Evolutionary conservation across 2,888 invertebrate species (phyloP).

Genomic region (Nephrocerus scutellatus): DNA sequence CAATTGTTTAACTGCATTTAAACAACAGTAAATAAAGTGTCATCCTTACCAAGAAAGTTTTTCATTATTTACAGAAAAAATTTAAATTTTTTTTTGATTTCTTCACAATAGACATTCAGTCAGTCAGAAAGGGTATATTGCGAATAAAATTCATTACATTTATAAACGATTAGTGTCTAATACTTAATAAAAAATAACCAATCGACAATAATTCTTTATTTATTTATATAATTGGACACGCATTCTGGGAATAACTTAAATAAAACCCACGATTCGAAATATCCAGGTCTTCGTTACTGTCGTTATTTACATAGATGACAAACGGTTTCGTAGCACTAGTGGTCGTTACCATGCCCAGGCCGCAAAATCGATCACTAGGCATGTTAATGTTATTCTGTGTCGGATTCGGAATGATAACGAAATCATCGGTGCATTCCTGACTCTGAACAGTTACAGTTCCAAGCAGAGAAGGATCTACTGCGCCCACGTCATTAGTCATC

Average conservation of each 20-base stretch:
- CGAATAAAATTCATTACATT: too few species aligned
- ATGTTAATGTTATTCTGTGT: slow-evolving; percentile 46
- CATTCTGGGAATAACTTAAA: slow-evolving; percentile 59
- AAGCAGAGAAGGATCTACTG: slow-evolving; percentile 55
- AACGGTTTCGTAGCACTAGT: slow-evolving; percentile 59
- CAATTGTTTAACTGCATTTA: too few species aligned
- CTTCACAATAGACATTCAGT: too few species aligned
- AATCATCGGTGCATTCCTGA: slow-evolving; percentile 61
- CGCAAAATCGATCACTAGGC: slow-evolving; percentile 67
- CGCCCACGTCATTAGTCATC: slow-evolving; percentile 62
- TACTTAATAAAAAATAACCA: too few species aligned
- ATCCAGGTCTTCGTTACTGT: slow-evolving; percentile 58
- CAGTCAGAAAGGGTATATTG: too few species aligned
- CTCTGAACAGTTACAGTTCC: slow-evolving; percentile 56
- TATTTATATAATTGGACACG: slow-evolving; percentile 50
- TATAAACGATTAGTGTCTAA: too few species aligned
- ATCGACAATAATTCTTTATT: too few species aligned
- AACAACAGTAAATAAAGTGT: too few species aligned
- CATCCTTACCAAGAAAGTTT: too few species aligned
- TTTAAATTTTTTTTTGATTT: too few species aligned
- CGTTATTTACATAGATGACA: slow-evolving; percentile 64
- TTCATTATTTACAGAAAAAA: too few species aligned
- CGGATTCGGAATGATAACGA: slow-evolving; percentile 67
- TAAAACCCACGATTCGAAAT: slow-evolving; percentile 70
- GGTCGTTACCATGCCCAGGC: slow-evolving; percentile 60